Evolutionary conservation across 2,113 vertebrate genomes (phyloP).

Genomic region (Dasyornis broadbenti): DNA sequence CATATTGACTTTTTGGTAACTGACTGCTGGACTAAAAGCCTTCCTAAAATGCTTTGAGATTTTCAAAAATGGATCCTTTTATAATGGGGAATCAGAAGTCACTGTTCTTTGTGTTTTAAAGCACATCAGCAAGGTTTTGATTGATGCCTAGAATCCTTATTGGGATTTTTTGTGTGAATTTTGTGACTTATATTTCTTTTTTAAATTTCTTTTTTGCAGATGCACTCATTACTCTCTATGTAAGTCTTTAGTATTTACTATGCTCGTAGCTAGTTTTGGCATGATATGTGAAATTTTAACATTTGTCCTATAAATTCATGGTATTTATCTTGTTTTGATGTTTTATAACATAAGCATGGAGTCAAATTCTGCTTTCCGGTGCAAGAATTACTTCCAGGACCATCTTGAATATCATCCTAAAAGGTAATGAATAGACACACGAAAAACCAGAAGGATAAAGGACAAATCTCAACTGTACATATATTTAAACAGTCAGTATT

Average conservation of each 20-base stretch:
- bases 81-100: neutral
- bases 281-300: neutral
- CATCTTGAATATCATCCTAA: neutral
- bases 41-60: neutral
- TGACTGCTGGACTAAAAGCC: neutral
- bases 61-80: neutral
- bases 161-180: rapidly evolving
- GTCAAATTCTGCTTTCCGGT: neutral
- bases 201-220: neutral
- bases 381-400: neutral
- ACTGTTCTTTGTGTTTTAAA: neutral
- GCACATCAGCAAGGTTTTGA: neutral
- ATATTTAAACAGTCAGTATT: neutral
- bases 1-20: neutral
- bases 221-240: neutral
- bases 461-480: neutral
- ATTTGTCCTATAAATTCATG: neutral
- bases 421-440: neutral
- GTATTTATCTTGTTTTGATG: neutral
- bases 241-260: neutral
- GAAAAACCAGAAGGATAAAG: neutral
- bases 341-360: neutral
- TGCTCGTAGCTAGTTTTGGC: neutral
- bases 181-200: neutral
- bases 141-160: neutral